Conservation (phyloP, 2,888 invertebrate species). For the Microctonus brassicae region DNA sequence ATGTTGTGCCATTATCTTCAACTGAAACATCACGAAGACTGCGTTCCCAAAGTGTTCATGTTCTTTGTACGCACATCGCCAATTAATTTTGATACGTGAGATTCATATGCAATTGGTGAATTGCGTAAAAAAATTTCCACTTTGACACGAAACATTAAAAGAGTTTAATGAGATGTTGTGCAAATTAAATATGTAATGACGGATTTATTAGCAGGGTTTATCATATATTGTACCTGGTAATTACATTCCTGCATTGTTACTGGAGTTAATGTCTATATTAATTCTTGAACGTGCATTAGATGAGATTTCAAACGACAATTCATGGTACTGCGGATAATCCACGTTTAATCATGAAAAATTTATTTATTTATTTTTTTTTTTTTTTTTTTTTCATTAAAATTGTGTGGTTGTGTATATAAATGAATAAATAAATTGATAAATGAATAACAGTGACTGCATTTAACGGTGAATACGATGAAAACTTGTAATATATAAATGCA, state of each 20-base stretch:
- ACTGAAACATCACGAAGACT: conserved; percentile 38
- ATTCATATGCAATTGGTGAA: neutral
- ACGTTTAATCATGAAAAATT: neutral
- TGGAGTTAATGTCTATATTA: conserved; percentile 7
- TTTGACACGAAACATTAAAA: no score
- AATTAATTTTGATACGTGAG: conserved; percentile 25
- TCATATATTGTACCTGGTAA: conserved; percentile 11
- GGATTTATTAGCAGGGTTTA: neutral
- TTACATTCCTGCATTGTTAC: conserved; percentile 2
- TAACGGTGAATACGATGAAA: neutral
- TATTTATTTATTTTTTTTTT: neutral
- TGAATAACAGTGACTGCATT: neutral
- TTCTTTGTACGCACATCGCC: conserved; percentile 44
- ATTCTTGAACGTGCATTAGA: neutral
- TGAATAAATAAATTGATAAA: neutral
- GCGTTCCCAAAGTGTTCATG: conserved; percentile 46
- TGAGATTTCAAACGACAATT: neutral
- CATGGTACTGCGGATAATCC: neutral
- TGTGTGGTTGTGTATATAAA: no score
- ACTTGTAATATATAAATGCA: neutral
- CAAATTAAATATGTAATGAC: no score
- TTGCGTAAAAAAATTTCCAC: neutral
- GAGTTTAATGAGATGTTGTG: no score
- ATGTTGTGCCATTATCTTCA: conserved; percentile 41
- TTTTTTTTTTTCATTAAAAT: no score